phyloP scores from a whole-genome alignment of 2,888 invertebrate species.

The Ecliptopera silaceata region DNA sequence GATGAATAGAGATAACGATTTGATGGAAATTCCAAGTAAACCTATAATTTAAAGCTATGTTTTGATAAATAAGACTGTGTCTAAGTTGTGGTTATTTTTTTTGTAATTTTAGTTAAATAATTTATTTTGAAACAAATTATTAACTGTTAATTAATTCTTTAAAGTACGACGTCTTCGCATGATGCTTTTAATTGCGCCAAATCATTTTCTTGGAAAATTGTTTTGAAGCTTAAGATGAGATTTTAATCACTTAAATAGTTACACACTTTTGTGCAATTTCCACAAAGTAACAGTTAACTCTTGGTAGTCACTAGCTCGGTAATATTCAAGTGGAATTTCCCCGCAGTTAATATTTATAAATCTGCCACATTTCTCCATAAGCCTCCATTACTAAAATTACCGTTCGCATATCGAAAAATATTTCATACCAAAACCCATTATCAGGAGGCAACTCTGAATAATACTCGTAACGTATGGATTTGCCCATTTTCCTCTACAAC shows the following conservation, averaged over 20 bases:
- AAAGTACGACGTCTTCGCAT: too few species aligned
- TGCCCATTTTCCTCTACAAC: slow-evolving; percentile 50
- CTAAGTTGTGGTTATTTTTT: too few species aligned
- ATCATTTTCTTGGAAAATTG: too few species aligned
- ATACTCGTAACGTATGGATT: slow-evolving; percentile 53
- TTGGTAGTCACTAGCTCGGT: neutral
- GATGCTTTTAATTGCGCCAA: too few species aligned
- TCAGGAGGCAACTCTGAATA: slow-evolving; percentile 48
- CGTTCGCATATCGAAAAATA: slow-evolving; percentile 44
- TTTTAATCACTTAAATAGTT: too few species aligned
- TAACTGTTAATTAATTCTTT: too few species aligned
- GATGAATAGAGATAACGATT: slow-evolving; percentile 16
- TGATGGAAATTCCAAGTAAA: slow-evolving; percentile 17
- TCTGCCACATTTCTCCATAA: slow-evolving; percentile 16
- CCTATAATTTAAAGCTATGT: neutral
- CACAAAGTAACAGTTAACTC: too few species aligned
- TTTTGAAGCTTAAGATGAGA: too few species aligned
- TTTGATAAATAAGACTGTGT: neutral
- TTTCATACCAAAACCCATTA: slow-evolving; percentile 32
- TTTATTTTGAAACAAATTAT: too few species aligned
- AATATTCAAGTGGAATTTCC: neutral
- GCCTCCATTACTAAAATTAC: slow-evolving; percentile 38
- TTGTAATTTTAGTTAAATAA: neutral
- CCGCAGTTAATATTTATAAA: slow-evolving; percentile 16
- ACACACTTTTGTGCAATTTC: too few species aligned